Percentiles rank a stretch among this genome's conserved stretches.
Evolutionary conservation across 1,140 invertebrate species (phyloP).

Genomic region (Protaetia brevitarsis): DNA sequence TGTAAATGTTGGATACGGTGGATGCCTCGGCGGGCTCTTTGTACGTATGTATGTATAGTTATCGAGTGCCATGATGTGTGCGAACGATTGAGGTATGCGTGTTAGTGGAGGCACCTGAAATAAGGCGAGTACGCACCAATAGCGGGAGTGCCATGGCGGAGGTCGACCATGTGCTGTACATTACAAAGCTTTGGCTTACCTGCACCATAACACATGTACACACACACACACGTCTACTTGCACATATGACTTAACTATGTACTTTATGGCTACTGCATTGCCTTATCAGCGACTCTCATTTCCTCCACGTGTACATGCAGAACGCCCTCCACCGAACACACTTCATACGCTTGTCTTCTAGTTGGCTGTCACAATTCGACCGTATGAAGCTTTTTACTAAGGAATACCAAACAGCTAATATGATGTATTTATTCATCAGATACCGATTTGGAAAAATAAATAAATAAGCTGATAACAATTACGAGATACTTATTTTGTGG

Average conservation of each 20-base stretch:
- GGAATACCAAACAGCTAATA: no score
- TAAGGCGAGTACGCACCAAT: slow-evolving; percentile 15
- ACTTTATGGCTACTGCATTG: slow-evolving; percentile 7
- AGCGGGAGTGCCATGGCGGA: slow-evolving; percentile 15
- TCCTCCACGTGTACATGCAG: neutral
- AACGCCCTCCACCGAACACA: neutral
- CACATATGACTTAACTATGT: neutral
- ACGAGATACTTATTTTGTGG: no score
- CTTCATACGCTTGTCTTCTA: no score
- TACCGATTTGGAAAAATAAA: no score
- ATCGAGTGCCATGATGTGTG: slow-evolving; percentile 15
- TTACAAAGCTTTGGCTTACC: slow-evolving; percentile 2
- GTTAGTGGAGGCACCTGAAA: slow-evolving; percentile 17
- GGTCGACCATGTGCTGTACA: slow-evolving; percentile 7
- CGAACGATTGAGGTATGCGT: slow-evolving; percentile 17
- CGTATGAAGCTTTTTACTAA: no score
- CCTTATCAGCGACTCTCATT: neutral
- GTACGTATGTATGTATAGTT: no score
- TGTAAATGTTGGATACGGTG: neutral
- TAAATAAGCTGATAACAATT: no score
- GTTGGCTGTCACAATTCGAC: no score
- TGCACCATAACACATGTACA: neutral
- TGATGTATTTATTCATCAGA: no score
- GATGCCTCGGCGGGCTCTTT: slow-evolving; percentile 4
- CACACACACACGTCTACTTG: neutral